Base-by-base conservation (phyloP, 1,140 invertebrate genomes). In the Lasioglossum baleicum region DNA sequence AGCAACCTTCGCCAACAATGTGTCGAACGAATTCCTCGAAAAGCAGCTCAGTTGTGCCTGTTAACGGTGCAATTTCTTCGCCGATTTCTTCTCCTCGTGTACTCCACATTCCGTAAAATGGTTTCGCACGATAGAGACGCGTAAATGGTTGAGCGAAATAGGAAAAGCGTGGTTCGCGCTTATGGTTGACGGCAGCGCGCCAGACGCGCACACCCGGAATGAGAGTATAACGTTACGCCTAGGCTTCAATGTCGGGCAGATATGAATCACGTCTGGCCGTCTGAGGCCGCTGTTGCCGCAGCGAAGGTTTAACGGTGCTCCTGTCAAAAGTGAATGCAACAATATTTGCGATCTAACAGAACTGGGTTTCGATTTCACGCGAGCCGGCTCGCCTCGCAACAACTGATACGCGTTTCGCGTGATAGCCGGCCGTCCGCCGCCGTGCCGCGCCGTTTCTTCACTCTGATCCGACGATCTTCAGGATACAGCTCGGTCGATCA, bases 181-280 rank as follows among this genome's bases (percentile, higher is more conserved):
- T 48, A 11, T 48, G 31, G 17, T 35, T 68, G 53, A 53, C 63
- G 20, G 7, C 13, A 15, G 40, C 22, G 58, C 10, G 22, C 26
- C 26, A n/a, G 44, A 35, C 67, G 67, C 67, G 60, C 72, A 65
- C 51, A 78, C 76, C 76, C 69, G 69, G 76, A 73, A 78, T 73
- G 61, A 72, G 69, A 17, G 76, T 73, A 65, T 78, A 78, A 73
- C 60, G 76, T 78, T 78, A 72, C 76, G 69, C 42, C 69, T 64
- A 78, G 72, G 76, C 60, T 35, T 78, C 69, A 78, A 78, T 78
- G 76, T 78, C 76, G 76, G 53, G 48, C 58, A 78, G 76, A 73
- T 65, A 78, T 78, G 69, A 78, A 78, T 78, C 76, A 78, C 15
- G 69, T 65, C 76, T 65, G 69, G 48, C 44, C 11, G 66, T n/a